These are phyloP conservation scores for Phoebastria nigripes DNA, from an alignment of 2,797 vertebrate genomes.

Conservation along the genomic window DNA sequence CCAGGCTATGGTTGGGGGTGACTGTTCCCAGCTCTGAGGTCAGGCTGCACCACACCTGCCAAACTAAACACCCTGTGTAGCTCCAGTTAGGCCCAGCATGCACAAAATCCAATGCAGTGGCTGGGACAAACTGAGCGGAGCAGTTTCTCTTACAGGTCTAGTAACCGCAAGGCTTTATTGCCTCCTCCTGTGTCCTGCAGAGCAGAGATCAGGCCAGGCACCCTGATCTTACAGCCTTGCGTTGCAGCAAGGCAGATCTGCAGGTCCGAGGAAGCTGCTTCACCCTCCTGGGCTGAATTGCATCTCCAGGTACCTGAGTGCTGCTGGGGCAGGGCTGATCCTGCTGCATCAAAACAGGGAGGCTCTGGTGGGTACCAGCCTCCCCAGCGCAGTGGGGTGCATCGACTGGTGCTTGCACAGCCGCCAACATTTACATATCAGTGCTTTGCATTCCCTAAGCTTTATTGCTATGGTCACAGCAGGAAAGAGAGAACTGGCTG, in stretches of 20 bases:
- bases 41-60: background rate
- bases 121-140: background rate
- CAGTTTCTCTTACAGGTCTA: background rate
- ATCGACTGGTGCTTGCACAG: background rate
- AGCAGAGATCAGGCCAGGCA: background rate
- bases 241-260: background rate
- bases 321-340: background rate
- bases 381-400: background rate
- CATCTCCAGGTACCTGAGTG: background rate
- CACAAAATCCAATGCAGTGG: background rate
- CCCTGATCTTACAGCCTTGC: background rate
- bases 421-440: background rate
- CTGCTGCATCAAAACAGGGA: background rate
- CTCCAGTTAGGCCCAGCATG: background rate
- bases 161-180: background rate
- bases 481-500: background rate
- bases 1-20: background rate
- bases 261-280: background rate
- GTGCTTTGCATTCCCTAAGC: background rate
- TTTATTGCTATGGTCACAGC: background rate
- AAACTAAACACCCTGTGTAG: background rate
- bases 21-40: background rate
- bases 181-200: background rate
- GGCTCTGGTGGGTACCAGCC: background rate
- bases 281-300: background rate